Evolutionary conservation across 2,113 vertebrate genomes (phyloP).

Genomic region (Mohoua ochrocephala): DNA sequence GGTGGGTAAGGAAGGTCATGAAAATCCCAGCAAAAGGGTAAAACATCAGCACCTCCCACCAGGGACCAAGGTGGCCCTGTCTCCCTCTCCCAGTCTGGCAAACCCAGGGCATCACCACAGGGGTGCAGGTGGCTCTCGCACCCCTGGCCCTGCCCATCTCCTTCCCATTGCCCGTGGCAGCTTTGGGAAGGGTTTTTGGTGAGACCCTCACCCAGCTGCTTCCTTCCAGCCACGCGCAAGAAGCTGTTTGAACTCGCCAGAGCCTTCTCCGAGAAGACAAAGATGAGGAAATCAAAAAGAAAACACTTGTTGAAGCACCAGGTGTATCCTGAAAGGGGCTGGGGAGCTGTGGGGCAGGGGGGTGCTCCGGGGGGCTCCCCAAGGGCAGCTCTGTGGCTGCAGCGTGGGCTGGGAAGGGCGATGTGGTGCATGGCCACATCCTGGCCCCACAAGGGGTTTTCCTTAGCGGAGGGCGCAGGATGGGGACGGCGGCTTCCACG

Average conservation of each 20-base stretch:
- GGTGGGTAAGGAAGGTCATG: background rate
- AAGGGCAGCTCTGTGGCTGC: background rate
- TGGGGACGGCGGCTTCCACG: slow-evolving; percentile 89
- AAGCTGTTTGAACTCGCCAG: slow-evolving; percentile 95
- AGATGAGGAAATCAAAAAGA: slow-evolving; percentile 91
- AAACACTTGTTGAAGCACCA: slow-evolving; percentile 89
- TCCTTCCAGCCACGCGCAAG: slow-evolving; percentile 86
- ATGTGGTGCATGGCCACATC: fast-evolving
- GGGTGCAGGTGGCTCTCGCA: background rate
- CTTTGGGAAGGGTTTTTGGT: background rate
- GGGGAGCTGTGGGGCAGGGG: background rate
- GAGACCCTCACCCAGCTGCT: background rate
- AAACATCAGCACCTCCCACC: background rate
- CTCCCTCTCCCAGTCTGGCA: background rate
- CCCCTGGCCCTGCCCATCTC: background rate
- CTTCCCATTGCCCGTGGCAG: background rate
- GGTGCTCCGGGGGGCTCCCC: background rate
- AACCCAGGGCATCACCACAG: background rate
- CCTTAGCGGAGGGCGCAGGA: slow-evolving; percentile 67
- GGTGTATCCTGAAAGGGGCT: slow-evolving; percentile 84
- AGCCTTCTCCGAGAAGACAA: slow-evolving; percentile 94
- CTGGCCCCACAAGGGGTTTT: background rate
- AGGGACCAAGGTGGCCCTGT: background rate
- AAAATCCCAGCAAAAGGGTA: background rate
- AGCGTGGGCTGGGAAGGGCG: fast-evolving